Percentiles rank a stretch among this genome's conserved stretches.
Evolutionary conservation across 1,140 invertebrate genomes (phyloP).

Genomic region (Leguminivora glycinivorella): DNA sequence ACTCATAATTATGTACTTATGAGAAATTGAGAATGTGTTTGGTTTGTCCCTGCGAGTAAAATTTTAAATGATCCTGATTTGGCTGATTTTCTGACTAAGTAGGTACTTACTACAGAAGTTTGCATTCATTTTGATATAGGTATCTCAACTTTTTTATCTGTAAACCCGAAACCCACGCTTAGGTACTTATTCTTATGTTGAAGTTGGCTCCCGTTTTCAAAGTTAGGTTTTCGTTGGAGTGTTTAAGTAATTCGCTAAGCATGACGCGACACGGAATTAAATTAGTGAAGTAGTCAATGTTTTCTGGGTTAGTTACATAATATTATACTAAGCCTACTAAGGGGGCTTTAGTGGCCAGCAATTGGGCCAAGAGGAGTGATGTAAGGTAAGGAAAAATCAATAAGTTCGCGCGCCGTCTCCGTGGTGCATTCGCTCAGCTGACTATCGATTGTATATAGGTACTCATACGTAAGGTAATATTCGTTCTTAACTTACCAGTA

Average conservation of each 20-base stretch:
- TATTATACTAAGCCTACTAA: slow-evolving; percentile 35
- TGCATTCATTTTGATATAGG: no score
- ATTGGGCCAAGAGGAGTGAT: slow-evolving; percentile 29
- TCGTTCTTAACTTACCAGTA: slow-evolving; percentile 93
- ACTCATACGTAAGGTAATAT: background rate
- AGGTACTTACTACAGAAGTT: no score
- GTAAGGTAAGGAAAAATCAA: slow-evolving; percentile 57
- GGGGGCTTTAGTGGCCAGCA: slow-evolving; percentile 16
- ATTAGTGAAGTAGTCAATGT: slow-evolving; percentile 37
- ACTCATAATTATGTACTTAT: no score
- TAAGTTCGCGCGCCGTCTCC: slow-evolving; percentile 70
- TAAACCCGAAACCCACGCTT: no score
- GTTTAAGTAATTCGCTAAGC: slow-evolving; percentile 1
- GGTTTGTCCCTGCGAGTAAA: no score
- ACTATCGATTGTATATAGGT: slow-evolving; percentile 58
- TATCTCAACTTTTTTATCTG: no score
- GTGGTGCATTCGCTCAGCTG: slow-evolving; percentile 65
- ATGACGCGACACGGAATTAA: background rate
- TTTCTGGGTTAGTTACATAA: slow-evolving; percentile 8
- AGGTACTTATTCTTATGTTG: background rate
- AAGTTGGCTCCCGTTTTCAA: background rate
- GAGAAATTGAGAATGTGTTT: no score
- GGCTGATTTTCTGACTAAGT: no score
- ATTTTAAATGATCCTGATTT: no score
- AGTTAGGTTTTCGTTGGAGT: background rate